Base-by-base conservation (phyloP, 1,140 invertebrate species). In the Drosophila quadrilineata region DNA sequence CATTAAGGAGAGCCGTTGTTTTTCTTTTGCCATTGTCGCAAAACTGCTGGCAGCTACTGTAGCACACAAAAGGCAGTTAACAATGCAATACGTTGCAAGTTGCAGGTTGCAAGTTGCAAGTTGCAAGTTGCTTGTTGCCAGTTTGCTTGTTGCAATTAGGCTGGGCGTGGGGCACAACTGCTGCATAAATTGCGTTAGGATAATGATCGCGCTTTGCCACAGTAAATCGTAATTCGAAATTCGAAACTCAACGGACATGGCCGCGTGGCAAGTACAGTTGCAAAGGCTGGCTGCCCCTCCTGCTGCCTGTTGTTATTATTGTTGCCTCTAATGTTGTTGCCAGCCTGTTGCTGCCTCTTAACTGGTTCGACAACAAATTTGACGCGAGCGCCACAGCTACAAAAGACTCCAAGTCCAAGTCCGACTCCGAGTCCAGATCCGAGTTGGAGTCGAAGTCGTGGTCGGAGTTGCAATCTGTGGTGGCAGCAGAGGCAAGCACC, bases 161-260 rank as follows among this genome's bases (percentile, higher is more conserved):
- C 54, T 77, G 77, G 77, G 79, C 77, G 79, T 82, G 70, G 79
- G 77, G 70, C 59, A 59, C 69, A 79, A 66, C 70, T 71, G 79
- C 14, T 49, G 77, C 74, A 87, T 87, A 87, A 87, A 87, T 87
- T 87, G 84, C 85, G 84, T 87, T 87, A 85, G 84, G 84, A 87
- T 87, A 87, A 87, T 87, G 71, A 87, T 87, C 84, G 85, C 77
- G 79, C 79, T 79, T 85, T 85, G 77, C 79, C 77, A 84, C 77
- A 84, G 70, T 84, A 84, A 84, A 84, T 84, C 77, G 77, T 62
- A 82, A 73, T 84, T 70, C 77, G 65, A 66, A 74, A 76, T 76
- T 65, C 77, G 65, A 66, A 74, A 76, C 73, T 65, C 77, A 84
- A 73, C 76, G 77, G 76, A 84, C 73, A 76, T 60, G 54, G n/a